Evolutionary conservation across 2,113 vertebrate species (phyloP), one percentile per base, ranked within the genome.

Genomic region (Tringa solitaria): DNA sequence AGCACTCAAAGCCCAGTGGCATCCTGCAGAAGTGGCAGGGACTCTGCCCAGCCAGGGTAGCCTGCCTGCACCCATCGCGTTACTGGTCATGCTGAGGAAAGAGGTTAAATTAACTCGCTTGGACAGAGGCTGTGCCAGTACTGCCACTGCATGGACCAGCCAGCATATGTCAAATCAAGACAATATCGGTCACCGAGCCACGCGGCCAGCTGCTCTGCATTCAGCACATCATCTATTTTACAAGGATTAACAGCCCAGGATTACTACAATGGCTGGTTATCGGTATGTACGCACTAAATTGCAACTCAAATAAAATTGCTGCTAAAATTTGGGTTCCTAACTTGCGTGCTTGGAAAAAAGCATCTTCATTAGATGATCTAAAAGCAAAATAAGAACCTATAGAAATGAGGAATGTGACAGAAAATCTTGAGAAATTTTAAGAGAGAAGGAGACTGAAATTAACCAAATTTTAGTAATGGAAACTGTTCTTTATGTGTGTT

Each of bases 61-160:
- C 57, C 33, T 33, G 84, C 88, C 20, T 21, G 61, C 33, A 5
- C 13, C 2, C 16, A 15, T 33, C 75, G 1, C 6, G 0, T 30
- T 17, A 10, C 33, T 7, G 30, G 73, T 22, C 43, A 10, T 5
- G 13, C 37, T 20, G 23, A 30, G 68, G 12, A 74, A 27, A 17
- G 30, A 70, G 63, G 51, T 43, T 68, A 18, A n/a, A 78, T 68
- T 17, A 53, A n/a, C 53, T 11, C 10, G 12, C 79, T 64, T 67
- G 93, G 85, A 59, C 79, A 70, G 90, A 48, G 84, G 33, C 79
- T 51, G 82, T 92, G 95, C 92, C 93, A 93, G 79, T 68, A 4
- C 39, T 54, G 64, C 84, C 84, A 4, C 74, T 63, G 84, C 23
- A 67, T 22, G 6, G 37, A 17, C 87, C 4, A 45, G 63, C 37